Conservation (phyloP, 2,888 invertebrate species). For the Drosophila macrospina region DNA sequence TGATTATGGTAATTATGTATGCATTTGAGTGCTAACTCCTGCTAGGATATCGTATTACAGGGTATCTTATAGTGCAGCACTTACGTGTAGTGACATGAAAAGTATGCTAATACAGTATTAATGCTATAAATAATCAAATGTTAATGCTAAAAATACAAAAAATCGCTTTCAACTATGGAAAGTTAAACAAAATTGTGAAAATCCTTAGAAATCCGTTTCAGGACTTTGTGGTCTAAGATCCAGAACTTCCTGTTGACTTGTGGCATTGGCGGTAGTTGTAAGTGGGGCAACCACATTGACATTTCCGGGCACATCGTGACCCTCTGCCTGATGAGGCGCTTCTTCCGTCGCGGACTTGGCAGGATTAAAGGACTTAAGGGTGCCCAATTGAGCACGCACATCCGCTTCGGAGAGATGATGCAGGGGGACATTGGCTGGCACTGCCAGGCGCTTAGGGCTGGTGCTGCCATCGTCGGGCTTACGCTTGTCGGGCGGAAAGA, state of each 20-base stretch:
- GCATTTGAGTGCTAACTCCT: neutral
- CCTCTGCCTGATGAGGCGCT: conserved; percentile 7
- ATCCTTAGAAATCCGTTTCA: conserved; percentile 82
- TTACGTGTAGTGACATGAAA: conserved; percentile 4
- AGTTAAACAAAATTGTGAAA: conserved; percentile 1
- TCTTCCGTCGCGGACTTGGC: conserved; percentile 4
- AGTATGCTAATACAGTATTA: conserved; percentile 10
- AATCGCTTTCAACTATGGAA: conserved; percentile 3
- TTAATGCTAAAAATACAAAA: conserved; percentile 27
- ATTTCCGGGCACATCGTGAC: conserved; percentile 21
- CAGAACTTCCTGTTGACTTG: neutral
- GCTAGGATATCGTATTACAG: neutral
- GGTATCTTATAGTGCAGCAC: conserved; percentile 4
- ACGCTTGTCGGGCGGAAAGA: conserved; percentile 81
- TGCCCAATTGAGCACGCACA: conserved; percentile 81
- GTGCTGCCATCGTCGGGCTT: conserved; percentile 73
- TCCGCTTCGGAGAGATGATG: conserved; percentile 83
- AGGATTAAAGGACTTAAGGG: conserved; percentile 80
- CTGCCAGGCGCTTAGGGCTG: conserved; percentile 80
- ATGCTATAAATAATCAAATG: conserved; percentile 53
- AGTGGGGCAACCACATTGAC: conserved; percentile 4
- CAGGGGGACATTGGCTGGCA: conserved; percentile 82
- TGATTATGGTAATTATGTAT: neutral
- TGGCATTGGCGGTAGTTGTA: neutral
- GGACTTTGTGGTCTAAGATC: conserved; percentile 81